These are phyloP conservation scores for Coenonympha glycerion DNA, from an alignment of 2,888 invertebrate genomes.

Conservation along the genomic window DNA sequence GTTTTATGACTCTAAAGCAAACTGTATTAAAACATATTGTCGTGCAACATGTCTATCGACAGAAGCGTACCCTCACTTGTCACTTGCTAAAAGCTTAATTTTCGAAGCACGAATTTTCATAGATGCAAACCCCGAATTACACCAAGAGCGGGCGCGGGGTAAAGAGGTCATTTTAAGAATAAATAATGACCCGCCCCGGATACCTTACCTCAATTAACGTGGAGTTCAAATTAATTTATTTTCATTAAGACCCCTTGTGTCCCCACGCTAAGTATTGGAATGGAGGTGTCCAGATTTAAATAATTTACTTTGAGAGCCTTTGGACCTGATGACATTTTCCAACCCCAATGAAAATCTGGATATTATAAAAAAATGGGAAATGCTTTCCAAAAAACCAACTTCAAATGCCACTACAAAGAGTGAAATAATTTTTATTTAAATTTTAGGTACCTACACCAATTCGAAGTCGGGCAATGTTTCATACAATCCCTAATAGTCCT, in stretches of 20 bases:
- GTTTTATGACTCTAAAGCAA: too few relatives aligned
- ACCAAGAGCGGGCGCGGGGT: slow-evolving; percentile 39
- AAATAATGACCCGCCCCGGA: slow-evolving; percentile 49
- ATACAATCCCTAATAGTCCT: too few relatives aligned
- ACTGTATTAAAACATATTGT: not conserved
- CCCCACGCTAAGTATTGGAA: not conserved
- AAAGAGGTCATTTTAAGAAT: slow-evolving; percentile 59
- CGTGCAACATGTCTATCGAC: not conserved
- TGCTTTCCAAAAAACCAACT: too few relatives aligned
- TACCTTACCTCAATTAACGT: slow-evolving; percentile 24
- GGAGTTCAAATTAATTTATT: slow-evolving; percentile 20
- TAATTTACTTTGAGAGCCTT: too few relatives aligned
- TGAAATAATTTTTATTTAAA: too few relatives aligned
- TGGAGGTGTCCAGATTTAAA: not conserved
- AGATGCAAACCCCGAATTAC: slow-evolving; percentile 52
- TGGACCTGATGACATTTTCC: too few relatives aligned
- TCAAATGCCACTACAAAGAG: too few relatives aligned
- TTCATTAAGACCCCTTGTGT: slow-evolving; percentile 4
- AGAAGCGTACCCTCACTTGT: slow-evolving; percentile 8
- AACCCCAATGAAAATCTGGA: too few relatives aligned
- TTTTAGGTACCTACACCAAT: too few relatives aligned
- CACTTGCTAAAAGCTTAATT: slow-evolving; percentile 35
- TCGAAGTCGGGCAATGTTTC: too few relatives aligned
- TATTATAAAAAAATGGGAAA: too few relatives aligned
- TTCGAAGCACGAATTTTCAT: slow-evolving; percentile 48